Percentiles rank a stretch among this genome's conserved stretches.
Conservation (phyloP, 2,888 invertebrate genomes). For the Apotomis turbidana region DNA sequence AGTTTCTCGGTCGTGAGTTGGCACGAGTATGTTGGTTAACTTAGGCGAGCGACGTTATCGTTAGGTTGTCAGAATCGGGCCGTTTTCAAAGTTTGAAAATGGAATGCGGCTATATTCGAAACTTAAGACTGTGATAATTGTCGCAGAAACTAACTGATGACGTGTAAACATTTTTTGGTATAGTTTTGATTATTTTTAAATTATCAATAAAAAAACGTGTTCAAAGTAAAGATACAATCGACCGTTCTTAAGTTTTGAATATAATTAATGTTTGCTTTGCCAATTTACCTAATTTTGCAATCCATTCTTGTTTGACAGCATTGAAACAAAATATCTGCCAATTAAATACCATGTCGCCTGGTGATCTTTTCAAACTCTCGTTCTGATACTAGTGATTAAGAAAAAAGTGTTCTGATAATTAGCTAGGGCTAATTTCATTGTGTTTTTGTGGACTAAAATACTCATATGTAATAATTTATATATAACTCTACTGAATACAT, state of each 20-base stretch:
- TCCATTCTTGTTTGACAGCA: constrained; percentile 38
- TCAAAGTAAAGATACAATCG: too few relatives aligned
- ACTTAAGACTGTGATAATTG: constrained; percentile 16
- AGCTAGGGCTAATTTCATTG: too few relatives aligned
- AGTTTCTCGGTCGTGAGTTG: constrained; percentile 33
- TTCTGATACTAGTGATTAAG: too few relatives aligned
- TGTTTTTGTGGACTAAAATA: too few relatives aligned
- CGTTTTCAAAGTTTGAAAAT: constrained; percentile 31
- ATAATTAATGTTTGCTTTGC: background rate
- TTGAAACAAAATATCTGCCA: constrained; percentile 35
- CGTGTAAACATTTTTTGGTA: too few relatives aligned
- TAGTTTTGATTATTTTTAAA: too few relatives aligned
- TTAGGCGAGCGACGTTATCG: constrained; percentile 39
- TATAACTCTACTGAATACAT: constrained; percentile 62
- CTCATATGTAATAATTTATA: too few relatives aligned
- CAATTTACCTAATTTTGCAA: constrained; percentile 34
- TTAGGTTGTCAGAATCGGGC: constrained; percentile 38
- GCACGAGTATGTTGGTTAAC: constrained; percentile 34
- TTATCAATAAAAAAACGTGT: too few relatives aligned
- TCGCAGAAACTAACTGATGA: too few relatives aligned
- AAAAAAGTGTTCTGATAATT: too few relatives aligned
- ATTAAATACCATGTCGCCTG: constrained; percentile 21
- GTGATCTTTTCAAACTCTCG: too few relatives aligned
- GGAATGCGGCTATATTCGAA: constrained; percentile 36
- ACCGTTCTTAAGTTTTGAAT: constrained; percentile 15